A percentile compares a stretch with the other conserved stretches of the same genome.
Conservation (phyloP, 2,888 invertebrate species). For the Drosophila sordidapex region DNA sequence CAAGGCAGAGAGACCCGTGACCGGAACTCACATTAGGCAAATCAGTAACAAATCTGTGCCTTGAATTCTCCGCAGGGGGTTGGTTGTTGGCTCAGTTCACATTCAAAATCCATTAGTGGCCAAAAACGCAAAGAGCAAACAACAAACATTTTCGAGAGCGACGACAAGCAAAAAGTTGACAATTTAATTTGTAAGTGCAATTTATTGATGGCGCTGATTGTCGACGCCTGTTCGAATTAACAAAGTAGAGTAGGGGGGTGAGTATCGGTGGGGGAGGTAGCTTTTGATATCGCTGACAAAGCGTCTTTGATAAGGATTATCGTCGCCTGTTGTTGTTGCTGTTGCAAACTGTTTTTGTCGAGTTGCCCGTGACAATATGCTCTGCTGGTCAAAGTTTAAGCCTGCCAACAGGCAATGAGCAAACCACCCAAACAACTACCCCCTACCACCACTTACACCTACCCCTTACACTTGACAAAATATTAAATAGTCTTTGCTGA, state of each 20-base stretch:
- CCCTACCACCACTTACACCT: constrained; percentile 1
- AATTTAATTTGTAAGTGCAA: constrained; percentile 77
- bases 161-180: constrained; percentile 67
- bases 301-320: constrained; percentile 74
- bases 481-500: neutral
- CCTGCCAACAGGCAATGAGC: constrained; percentile 29
- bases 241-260: neutral
- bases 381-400: constrained; percentile 69
- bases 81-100: constrained; percentile 24
- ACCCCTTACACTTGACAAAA: constrained; percentile 13
- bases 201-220: constrained; percentile 68
- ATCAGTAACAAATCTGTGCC: constrained; percentile 45
- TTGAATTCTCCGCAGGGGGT: neutral
- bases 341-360: constrained; percentile 44
- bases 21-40: constrained; percentile 56
- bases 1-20: constrained; percentile 18
- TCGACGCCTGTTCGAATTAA: constrained; percentile 27
- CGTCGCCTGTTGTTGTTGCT: constrained; percentile 57
- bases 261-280: neutral
- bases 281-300: constrained; percentile 34
- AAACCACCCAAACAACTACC: neutral
- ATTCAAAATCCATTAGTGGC: constrained; percentile 77
- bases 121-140: constrained; percentile 57
- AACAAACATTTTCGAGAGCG: constrained; percentile 42
- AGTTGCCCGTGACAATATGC: constrained; percentile 65